A percentile compares a stretch with the other conserved stretches of the same genome.
Evolutionary conservation across 2,113 vertebrate genomes (phyloP).

Genomic region (Tenebrosternarchus preto): DNA sequence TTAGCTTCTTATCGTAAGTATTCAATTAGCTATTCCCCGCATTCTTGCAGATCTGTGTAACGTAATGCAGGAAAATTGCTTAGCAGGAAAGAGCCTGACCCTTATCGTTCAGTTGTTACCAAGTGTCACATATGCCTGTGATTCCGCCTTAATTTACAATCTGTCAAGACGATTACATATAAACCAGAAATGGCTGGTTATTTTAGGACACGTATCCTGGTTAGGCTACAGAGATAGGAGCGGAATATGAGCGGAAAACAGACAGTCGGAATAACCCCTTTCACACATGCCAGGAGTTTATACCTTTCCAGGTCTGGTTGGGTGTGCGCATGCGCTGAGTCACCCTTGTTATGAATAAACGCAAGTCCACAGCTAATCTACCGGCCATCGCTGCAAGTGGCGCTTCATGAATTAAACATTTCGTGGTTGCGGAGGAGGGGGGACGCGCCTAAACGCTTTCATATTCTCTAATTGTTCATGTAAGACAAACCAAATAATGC

Average conservation of each 20-base stretch:
- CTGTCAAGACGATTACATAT: neutral
- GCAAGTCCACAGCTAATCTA: neutral
- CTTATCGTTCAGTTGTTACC: neutral
- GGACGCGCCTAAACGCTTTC: conserved; percentile 15
- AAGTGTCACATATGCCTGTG: neutral
- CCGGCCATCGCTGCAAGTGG: neutral
- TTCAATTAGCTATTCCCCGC: conserved; percentile 3
- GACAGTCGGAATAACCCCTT: no score
- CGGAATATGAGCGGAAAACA: neutral
- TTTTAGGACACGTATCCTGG: neutral
- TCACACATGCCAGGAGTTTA: no score
- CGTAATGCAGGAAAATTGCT: neutral
- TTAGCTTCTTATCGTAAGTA: no score
- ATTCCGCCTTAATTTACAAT: neutral
- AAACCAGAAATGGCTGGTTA: neutral
- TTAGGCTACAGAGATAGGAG: neutral
- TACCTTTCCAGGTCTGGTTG: neutral
- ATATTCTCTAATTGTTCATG: conserved; percentile 34
- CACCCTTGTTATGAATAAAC: conserved; percentile 26
- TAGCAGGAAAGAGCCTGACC: neutral
- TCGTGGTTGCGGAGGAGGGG: conserved; percentile 32
- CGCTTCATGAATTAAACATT: conserved; percentile 26
- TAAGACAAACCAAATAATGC: conserved; percentile 39
- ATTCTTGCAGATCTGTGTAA: conserved; percentile 18
- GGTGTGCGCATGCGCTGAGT: conserved; percentile 3